Percentiles rank a stretch among this genome's conserved stretches.
phyloP scores from a whole-genome alignment of 2,797 vertebrate species.

The Bradypodion ventrale region DNA sequence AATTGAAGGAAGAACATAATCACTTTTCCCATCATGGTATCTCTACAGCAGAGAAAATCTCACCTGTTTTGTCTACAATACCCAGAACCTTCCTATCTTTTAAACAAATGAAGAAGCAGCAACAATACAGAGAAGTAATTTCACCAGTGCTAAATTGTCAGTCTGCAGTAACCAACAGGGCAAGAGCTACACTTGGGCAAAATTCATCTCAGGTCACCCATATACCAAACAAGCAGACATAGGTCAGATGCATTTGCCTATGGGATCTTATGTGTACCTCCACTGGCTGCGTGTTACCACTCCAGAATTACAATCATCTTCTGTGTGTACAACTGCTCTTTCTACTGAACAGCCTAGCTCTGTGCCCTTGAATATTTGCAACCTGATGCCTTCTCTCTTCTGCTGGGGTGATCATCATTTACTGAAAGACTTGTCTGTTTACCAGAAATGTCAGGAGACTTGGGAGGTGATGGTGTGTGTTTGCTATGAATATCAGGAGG shows the following conservation, averaged over 20 bases:
- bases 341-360: constrained; percentile 41
- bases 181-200: constrained; percentile 4
- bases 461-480: constrained; percentile 64
- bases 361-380: constrained; percentile 63
- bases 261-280: neutral
- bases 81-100: neutral
- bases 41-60: neutral
- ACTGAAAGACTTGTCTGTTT: constrained; percentile 74
- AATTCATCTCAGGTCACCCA: neutral
- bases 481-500: constrained; percentile 74
- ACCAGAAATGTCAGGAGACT: constrained; percentile 70
- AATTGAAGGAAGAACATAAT: neutral
- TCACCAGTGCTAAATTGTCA: neutral
- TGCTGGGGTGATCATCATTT: constrained; percentile 71
- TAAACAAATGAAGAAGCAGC: neutral
- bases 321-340: fast-evolving
- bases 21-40: neutral
- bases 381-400: constrained; percentile 64
- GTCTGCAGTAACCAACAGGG: neutral
- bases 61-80: neutral
- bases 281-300: neutral
- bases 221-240: neutral
- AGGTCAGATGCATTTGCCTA: constrained; percentile 15
- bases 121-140: neutral
- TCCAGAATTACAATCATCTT: constrained; percentile 4